These are phyloP conservation scores for Drosophila pectinifera DNA, from an alignment of 1,140 invertebrate species.

Conservation along the genomic window DNA sequence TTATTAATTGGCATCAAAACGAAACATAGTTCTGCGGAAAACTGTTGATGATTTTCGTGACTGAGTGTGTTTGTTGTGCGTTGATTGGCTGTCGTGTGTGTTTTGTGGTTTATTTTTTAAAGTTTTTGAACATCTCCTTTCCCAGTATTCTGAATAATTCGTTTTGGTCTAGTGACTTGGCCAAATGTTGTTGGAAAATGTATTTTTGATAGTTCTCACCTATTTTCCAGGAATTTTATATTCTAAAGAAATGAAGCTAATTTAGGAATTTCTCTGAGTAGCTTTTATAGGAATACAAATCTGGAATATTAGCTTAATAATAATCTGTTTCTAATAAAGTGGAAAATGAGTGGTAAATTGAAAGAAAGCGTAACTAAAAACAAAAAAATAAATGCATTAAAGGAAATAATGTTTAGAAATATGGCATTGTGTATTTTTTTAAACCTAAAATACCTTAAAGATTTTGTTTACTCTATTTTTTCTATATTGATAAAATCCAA, in stretches of 20 bases:
- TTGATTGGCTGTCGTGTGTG: too few species aligned
- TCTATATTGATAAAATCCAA: background rate
- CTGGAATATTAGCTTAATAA: too few species aligned
- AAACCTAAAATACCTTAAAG: background rate
- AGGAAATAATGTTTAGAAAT: too few species aligned
- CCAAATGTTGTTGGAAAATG: too few species aligned
- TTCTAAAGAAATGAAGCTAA: constrained; percentile 6
- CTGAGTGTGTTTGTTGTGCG: background rate
- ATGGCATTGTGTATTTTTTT: too few species aligned
- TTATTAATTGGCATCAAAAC: constrained; percentile 10
- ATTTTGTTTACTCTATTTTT: background rate
- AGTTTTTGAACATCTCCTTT: background rate
- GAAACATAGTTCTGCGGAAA: background rate
- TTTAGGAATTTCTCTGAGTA: constrained; percentile 1
- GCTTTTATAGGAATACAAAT: too few species aligned
- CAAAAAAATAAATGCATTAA: too few species aligned
- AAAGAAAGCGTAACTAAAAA: background rate
- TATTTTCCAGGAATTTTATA: constrained; percentile 3
- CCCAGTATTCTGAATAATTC: background rate
- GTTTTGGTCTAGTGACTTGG: too few species aligned
- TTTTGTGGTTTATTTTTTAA: background rate
- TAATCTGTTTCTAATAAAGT: too few species aligned
- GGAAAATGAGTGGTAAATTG: background rate
- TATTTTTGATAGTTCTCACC: constrained; percentile 4
- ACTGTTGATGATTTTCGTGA: constrained; percentile 37